Evolutionary conservation across 2,113 vertebrate genomes (phyloP).

Genomic region (Leptobrachium ailaonicum): DNA sequence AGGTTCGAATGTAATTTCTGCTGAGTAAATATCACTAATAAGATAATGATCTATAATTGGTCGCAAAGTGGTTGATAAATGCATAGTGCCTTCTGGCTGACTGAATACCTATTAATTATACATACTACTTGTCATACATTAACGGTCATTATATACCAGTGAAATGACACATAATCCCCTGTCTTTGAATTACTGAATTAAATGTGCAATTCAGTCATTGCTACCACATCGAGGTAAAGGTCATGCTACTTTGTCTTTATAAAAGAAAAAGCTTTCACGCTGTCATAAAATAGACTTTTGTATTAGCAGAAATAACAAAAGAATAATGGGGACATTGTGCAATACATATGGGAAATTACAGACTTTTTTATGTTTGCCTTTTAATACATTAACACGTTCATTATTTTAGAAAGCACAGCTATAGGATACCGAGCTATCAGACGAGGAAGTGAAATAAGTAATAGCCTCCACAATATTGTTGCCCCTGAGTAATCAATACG

Average conservation of each 20-base stretch:
- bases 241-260: background rate
- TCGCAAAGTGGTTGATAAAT: conserved; percentile 29
- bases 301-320: too few relatives aligned
- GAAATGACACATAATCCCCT: background rate
- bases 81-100: background rate
- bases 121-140: conserved; percentile 25
- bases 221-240: background rate
- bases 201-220: background rate
- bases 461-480: too few relatives aligned
- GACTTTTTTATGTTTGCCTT: too few relatives aligned
- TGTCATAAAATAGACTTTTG: background rate
- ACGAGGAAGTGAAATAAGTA: too few relatives aligned
- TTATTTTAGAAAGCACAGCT: too few relatives aligned
- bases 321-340: too few relatives aligned
- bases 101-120: conserved; percentile 29
- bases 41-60: conserved; percentile 43
- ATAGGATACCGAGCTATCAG: too few relatives aligned
- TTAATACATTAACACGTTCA: too few relatives aligned
- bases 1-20: background rate
- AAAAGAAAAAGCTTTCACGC: background rate
- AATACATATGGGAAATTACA: too few relatives aligned
- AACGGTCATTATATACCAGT: conserved; percentile 6
- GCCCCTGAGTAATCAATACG: too few relatives aligned
- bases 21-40: conserved; percentile 18
- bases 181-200: conserved; percentile 1